These are phyloP conservation scores for Drosophila murphyi DNA, from an alignment of 1,140 invertebrate species.

Conservation along the genomic window DNA sequence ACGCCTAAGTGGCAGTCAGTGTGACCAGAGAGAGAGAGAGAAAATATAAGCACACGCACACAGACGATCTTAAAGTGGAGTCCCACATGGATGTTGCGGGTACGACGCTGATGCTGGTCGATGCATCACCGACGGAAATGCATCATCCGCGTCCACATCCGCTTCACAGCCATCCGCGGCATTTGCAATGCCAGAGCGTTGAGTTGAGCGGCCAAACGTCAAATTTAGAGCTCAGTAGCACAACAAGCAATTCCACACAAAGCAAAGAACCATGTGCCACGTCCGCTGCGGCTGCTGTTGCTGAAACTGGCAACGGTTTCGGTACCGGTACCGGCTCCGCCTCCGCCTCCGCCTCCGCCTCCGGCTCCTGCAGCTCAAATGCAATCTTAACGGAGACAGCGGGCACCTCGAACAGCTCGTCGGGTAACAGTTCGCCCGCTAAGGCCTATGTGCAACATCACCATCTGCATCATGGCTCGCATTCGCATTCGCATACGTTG, in stretches of 20 bases:
- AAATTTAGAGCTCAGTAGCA: neutral
- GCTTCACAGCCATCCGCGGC: slow-evolving; percentile 22
- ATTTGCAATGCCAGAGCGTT: slow-evolving; percentile 20
- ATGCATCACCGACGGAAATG: slow-evolving; percentile 33
- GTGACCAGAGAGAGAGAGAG: neutral
- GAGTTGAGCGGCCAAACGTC: slow-evolving; percentile 13
- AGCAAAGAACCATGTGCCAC: neutral
- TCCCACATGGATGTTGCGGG: slow-evolving; percentile 50
- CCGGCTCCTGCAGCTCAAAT: neutral
- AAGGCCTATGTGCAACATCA: slow-evolving; percentile 60
- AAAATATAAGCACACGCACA: neutral
- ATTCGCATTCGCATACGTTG: slow-evolving; percentile 50
- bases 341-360: no score
- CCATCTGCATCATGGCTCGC: slow-evolving; percentile 56
- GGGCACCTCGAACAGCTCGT: slow-evolving; percentile 64
- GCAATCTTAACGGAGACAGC: neutral
- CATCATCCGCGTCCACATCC: slow-evolving; percentile 38
- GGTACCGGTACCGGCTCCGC: neutral
- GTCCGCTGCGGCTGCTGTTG: neutral
- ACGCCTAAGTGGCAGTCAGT: slow-evolving; percentile 1
- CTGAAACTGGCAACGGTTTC: neutral
- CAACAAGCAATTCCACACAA: slow-evolving; percentile 7
- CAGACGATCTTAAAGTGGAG: slow-evolving; percentile 13
- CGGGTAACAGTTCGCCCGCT: slow-evolving; percentile 63
- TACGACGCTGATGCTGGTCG: slow-evolving; percentile 52